phyloP scores from a whole-genome alignment of 2,113 vertebrate genomes.

The Tor tambroides region DNA sequence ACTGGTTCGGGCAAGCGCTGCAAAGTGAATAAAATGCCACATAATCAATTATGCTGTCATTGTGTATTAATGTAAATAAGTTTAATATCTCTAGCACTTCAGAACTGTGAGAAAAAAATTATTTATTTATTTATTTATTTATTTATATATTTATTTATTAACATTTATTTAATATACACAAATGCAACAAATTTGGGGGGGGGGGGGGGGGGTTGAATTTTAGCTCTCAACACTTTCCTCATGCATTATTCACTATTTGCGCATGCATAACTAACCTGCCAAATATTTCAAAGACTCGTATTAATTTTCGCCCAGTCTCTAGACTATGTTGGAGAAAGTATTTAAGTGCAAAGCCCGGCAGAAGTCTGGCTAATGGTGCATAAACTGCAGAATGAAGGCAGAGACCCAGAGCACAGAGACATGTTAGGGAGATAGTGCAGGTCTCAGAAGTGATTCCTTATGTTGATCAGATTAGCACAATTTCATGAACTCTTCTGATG shows the following conservation, averaged over 20 bases:
- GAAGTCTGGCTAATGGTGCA: constrained; percentile 16
- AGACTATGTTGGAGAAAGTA: background rate
- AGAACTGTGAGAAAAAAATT: background rate
- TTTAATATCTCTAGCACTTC: background rate
- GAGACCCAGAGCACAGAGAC: background rate
- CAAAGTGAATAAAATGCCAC: constrained; percentile 61
- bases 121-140: background rate
- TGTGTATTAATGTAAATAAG: constrained; percentile 62
- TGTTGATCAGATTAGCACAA: background rate
- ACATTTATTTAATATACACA: constrained; percentile 6
- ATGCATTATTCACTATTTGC: constrained; percentile 29
- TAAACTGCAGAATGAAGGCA: constrained; percentile 13
- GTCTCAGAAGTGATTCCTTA: background rate
- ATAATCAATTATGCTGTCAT: constrained; percentile 61
- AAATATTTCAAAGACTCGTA: constrained; percentile 1
- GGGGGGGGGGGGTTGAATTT: background rate
- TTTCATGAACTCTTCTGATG: background rate
- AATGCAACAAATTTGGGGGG: background rate
- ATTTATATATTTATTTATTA: background rate
- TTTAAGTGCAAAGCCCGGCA: background rate
- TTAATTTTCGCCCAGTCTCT: background rate
- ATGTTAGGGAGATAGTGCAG: background rate
- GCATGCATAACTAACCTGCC: background rate
- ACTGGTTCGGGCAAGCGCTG: constrained; percentile 54
- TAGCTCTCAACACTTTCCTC: background rate